Conservation (phyloP, 2,888 invertebrate species). For the Drosophila aldrichi region DNA sequence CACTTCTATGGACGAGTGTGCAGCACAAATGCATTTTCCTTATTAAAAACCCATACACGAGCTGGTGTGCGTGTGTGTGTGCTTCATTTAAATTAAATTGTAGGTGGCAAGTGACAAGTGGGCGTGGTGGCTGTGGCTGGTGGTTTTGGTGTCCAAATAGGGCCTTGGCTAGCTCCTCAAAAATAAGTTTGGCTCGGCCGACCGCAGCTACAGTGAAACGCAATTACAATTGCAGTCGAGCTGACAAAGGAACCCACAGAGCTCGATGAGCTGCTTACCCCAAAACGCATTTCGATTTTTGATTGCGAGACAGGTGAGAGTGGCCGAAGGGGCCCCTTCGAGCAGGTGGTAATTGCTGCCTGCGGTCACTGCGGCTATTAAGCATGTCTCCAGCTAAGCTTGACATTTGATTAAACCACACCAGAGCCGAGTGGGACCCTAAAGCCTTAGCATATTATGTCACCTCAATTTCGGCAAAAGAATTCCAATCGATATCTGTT, state of each 20-base stretch:
- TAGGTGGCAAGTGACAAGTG: slow-evolving; percentile 14
- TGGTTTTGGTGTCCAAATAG: not conserved
- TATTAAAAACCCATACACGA: slow-evolving; percentile 47
- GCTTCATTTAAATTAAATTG: slow-evolving; percentile 61
- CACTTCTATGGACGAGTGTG: slow-evolving; percentile 56
- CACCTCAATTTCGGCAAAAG: not conserved
- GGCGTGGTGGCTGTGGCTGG: too few species aligned
- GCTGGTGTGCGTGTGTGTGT: slow-evolving; percentile 17
- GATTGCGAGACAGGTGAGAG: slow-evolving; percentile 5
- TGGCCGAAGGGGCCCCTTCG: too few species aligned
- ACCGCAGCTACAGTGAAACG: slow-evolving; percentile 72
- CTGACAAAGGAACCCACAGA: not conserved
- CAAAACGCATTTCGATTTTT: slow-evolving; percentile 27
- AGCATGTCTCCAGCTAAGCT: not conserved
- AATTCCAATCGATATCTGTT: not conserved
- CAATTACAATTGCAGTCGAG: slow-evolving; percentile 59
- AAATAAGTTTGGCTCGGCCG: slow-evolving; percentile 16
- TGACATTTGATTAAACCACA: slow-evolving; percentile 14
- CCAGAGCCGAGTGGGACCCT: not conserved
- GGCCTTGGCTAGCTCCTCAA: slow-evolving; percentile 2
- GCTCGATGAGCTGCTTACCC: not conserved
- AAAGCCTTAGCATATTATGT: not conserved
- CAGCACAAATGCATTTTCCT: slow-evolving; percentile 69
- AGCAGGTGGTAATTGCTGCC: slow-evolving; percentile 19
- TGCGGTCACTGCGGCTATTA: slow-evolving; percentile 13